phyloP scores from a whole-genome alignment of 2,113 vertebrate species.

The Haemorhous mexicanus region DNA sequence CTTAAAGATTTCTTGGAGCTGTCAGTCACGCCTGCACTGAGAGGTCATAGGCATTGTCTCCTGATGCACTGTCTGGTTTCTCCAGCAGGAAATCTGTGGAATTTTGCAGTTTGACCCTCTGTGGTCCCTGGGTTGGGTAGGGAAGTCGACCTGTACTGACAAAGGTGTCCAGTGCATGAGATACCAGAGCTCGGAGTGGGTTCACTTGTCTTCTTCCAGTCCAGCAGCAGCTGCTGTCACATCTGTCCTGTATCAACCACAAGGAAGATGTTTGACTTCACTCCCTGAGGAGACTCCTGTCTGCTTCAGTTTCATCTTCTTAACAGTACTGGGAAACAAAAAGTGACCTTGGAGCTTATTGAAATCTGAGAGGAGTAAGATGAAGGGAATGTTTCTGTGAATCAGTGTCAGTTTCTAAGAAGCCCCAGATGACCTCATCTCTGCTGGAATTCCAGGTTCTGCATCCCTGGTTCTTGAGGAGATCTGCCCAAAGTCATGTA shows the following conservation, averaged over 20 bases:
- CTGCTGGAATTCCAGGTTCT: background rate
- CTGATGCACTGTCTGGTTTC: fast-evolving
- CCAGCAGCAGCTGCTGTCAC: background rate
- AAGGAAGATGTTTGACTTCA: background rate
- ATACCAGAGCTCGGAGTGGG: background rate
- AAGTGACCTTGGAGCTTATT: background rate
- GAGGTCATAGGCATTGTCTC: background rate
- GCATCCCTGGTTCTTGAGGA: background rate
- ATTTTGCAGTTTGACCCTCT: background rate
- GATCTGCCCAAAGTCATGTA: background rate
- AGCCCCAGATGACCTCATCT: background rate
- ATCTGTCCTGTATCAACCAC: background rate
- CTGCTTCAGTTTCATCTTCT: background rate
- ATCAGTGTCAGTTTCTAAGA: background rate
- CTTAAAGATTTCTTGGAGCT: background rate
- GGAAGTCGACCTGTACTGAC: fast-evolving
- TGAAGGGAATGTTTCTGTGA: background rate
- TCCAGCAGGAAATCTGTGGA: background rate
- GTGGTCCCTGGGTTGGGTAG: background rate
- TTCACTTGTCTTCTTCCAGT: background rate
- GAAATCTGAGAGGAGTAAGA: background rate
- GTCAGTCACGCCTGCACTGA: background rate
- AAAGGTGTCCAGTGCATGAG: fast-evolving
- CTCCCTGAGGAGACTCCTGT: background rate
- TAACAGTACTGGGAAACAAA: background rate